Evolutionary conservation across 2,113 vertebrate genomes (phyloP).

Genomic region (Myanophis thanlyinensis): DNA sequence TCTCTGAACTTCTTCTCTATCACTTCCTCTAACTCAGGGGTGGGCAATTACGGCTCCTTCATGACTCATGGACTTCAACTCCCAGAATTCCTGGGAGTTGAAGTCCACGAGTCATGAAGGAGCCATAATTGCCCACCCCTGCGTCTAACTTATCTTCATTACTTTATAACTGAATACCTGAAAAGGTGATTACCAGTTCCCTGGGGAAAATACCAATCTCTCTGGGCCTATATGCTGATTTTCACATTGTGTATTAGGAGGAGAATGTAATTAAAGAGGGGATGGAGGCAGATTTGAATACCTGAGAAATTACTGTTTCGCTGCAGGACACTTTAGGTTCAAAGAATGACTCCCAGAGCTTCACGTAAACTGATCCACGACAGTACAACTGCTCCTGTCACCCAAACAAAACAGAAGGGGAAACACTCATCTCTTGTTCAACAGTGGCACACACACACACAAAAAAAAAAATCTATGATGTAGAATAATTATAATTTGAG

Average conservation of each 20-base stretch:
- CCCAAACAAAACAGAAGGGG: background rate
- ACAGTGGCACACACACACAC: too few species aligned
- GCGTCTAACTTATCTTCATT: too few species aligned
- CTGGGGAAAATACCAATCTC: background rate
- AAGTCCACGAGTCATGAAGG: too few species aligned
- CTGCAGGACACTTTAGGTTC: background rate
- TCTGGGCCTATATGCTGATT: background rate
- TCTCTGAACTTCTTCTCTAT: background rate
- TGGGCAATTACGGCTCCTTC: too few species aligned
- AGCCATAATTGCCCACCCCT: too few species aligned
- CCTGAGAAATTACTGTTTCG: accelerated
- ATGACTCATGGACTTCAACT: too few species aligned
- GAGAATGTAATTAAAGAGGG: background rate
- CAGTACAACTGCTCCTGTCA: background rate
- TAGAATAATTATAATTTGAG: background rate
- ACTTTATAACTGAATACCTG: background rate
- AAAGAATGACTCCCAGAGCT: accelerated
- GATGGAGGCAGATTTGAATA: background rate
- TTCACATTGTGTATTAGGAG: background rate
- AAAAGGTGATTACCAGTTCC: background rate
- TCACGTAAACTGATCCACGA: background rate
- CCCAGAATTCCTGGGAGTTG: too few species aligned
- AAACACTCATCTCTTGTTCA: background rate
- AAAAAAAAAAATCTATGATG: background rate
- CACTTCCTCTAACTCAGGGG: too few species aligned